Evolutionary conservation across 1,140 invertebrate genomes (phyloP).

Genomic region (Drosophila pectinifera): DNA sequence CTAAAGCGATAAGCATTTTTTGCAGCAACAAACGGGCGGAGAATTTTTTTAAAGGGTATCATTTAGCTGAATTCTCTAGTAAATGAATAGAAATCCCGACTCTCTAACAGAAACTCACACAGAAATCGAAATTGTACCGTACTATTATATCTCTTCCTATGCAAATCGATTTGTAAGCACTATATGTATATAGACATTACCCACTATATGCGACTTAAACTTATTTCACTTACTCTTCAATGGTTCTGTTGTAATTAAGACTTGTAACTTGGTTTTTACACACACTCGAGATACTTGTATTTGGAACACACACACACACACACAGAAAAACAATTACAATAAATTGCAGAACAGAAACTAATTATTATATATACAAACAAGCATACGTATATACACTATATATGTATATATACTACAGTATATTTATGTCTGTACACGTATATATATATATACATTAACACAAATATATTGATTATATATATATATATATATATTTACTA

Average conservation of each 20-base stretch:
- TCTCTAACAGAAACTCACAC: conserved; percentile 30
- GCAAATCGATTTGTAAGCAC: conserved; percentile 62
- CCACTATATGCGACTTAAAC: conserved; percentile 38
- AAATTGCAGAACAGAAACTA: conserved; percentile 59
- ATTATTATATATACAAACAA: conserved; percentile 67
- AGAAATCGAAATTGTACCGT: conserved; percentile 39
- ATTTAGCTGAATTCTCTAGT: conserved; percentile 77
- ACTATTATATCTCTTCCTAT: conserved; percentile 69
- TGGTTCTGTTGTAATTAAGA: conserved; percentile 49
- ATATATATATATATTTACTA: conserved; percentile 75
- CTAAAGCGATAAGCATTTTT: conserved; percentile 74
- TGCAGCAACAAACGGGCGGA: conserved; percentile 51
- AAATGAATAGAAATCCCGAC: conserved; percentile 48
- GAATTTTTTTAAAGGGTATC: conserved; percentile 73
- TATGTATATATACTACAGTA: conserved; percentile 55
- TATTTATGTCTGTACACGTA: conserved; percentile 77
- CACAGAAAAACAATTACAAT: conserved; percentile 62
- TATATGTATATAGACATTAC: conserved; percentile 48
- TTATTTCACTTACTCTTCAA: conserved; percentile 17
- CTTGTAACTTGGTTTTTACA: conserved; percentile 56
- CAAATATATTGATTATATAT: conserved; percentile 65
- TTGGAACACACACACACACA: conserved; percentile 23
- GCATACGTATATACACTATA: conserved; percentile 65
- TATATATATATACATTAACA: conserved; percentile 59
- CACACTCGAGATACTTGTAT: conserved; percentile 39